A percentile compares a stretch with the other conserved stretches of the same genome.
Conservation (phyloP, 1,140 invertebrate species). For the Drosophila auraria region DNA sequence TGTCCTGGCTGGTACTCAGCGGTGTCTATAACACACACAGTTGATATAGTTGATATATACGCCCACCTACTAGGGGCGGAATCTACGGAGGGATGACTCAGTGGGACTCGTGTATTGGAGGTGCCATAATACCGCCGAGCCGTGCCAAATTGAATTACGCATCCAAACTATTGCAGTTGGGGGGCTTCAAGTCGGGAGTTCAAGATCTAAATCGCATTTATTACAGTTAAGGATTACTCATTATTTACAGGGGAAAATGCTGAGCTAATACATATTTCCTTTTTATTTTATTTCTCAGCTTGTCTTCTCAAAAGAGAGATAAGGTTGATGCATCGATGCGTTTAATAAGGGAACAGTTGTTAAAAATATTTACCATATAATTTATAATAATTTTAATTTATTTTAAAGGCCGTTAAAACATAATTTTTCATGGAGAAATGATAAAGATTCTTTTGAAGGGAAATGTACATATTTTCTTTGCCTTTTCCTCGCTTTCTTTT, state of each 20-base stretch:
- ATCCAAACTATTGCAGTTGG: conserved; percentile 22
- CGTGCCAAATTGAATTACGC: conserved; percentile 46
- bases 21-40: conserved; percentile 15
- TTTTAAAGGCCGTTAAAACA: no score
- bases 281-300: not conserved
- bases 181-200: conserved; percentile 37
- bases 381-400: no score
- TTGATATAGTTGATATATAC: not conserved
- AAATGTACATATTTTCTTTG: no score
- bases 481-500: not conserved
- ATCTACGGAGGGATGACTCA: conserved; percentile 54
- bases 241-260: not conserved
- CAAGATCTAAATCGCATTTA: conserved; percentile 45
- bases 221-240: not conserved
- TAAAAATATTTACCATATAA: no score
- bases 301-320: not conserved
- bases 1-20: conserved; percentile 18
- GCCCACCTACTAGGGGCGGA: not conserved
- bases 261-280: not conserved
- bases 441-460: no score
- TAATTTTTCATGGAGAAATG: no score
- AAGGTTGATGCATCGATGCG: no score
- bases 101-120: conserved; percentile 24
- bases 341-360: no score
- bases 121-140: conserved; percentile 5